These are phyloP conservation scores for Formica exsecta DNA, from an alignment of 1,140 invertebrate genomes.

Conservation along the genomic window DNA sequence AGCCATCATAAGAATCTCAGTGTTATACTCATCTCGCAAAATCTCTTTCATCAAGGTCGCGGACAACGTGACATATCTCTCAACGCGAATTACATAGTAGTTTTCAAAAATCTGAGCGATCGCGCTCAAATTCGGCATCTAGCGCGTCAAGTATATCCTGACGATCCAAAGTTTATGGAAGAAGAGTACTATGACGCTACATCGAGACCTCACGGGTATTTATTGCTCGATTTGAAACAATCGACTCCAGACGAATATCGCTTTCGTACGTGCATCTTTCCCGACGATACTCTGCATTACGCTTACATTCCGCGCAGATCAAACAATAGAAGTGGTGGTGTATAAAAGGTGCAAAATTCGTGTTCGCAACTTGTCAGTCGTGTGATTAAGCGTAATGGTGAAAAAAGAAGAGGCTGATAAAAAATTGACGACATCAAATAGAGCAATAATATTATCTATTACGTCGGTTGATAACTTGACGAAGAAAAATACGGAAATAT, in stretches of 20 bases:
- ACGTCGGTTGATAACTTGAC: too few species aligned
- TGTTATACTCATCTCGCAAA: neutral
- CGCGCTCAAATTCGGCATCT: too few species aligned
- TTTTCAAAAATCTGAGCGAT: too few species aligned
- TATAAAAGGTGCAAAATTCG: too few species aligned
- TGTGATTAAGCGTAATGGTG: too few species aligned
- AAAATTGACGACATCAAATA: too few species aligned
- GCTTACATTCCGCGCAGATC: neutral
- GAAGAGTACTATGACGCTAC: neutral
- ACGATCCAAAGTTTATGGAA: neutral
- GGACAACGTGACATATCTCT: neutral
- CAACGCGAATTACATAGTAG: too few species aligned
- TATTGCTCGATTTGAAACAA: neutral
- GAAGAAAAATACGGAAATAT: too few species aligned
- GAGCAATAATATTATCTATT: too few species aligned
- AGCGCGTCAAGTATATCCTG: neutral
- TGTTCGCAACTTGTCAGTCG: too few species aligned
- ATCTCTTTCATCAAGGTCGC: neutral
- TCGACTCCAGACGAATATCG: neutral
- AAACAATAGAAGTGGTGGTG: too few species aligned
- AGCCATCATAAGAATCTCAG: neutral
- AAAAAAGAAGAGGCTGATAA: too few species aligned
- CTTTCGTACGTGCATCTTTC: neutral
- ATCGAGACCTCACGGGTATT: neutral
- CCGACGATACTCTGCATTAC: neutral